Evolutionary conservation across 2,888 invertebrate genomes (phyloP), one percentile per base, ranked within the genome.

Genomic region (Drosophila tanythrix): DNA sequence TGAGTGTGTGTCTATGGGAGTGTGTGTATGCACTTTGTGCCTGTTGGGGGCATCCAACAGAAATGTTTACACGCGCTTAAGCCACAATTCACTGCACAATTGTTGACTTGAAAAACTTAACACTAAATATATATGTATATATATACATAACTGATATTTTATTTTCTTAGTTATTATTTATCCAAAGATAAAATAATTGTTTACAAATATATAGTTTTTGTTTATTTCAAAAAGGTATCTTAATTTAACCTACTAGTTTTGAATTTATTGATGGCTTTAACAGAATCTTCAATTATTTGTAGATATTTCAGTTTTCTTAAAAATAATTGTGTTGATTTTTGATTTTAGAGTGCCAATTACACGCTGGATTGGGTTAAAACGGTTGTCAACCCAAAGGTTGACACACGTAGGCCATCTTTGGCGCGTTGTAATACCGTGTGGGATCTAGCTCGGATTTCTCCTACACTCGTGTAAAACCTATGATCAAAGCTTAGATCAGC

Each of bases 11-110:
- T 56, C 38, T 70, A 56, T 15, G 36, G n/a, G 11, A 0, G n/a
- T 2, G 43, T 43, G 6, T 21, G 21, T 6, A 13, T 67, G 63
- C 66, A 66, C 62, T 13, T 29, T 52, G 62, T 66, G 59, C 65
- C 56, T 76, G 66, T 67, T 76, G 71, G 51, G 29, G 51, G 33
- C 48, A 63, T 60, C 43, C 66, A 71, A 57, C 66, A 60, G n/a
- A 67, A 61, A 60, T n/a, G 11, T 46, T 25, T 60, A 38, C 40
- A 48, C 36, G 53, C 40, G 18, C 11, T 25, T n/a, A 15, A 40
- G 50, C 15, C 50, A 33, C 50, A 33, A n/a, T 21, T 27, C 33
- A 27, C 31, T 31, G 43, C 27, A 35, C 40, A 46, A 18, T 51
- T 70, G 27, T 27, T 52, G 46, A 4, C 46, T 43, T 4, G 25